These are phyloP conservation scores for Dascyllus trimaculatus DNA, from an alignment of 2,113 vertebrate genomes.

Conservation along the genomic window DNA sequence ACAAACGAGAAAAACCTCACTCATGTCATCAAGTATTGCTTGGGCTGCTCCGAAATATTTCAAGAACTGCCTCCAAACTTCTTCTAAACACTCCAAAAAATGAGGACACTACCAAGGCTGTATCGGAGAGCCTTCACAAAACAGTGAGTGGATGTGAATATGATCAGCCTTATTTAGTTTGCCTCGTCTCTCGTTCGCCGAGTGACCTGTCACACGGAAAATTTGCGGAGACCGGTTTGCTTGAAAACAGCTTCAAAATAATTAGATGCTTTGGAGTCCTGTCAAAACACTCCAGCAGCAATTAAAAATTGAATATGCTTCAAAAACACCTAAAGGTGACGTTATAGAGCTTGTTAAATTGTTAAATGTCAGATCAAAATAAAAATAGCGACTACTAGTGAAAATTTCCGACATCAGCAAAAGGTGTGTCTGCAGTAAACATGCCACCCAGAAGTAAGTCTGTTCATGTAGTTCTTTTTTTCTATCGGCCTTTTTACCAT, in stretches of 20 bases:
- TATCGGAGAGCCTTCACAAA: not conserved
- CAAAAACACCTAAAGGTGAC: constrained; percentile 50
- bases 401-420: not conserved
- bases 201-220: constrained; percentile 29
- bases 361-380: constrained; percentile 58
- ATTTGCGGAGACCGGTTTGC: constrained; percentile 27
- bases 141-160: constrained; percentile 21
- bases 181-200: not conserved
- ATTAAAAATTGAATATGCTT: constrained; percentile 51
- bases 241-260: constrained; percentile 49
- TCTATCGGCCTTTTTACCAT: not conserved
- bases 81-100: constrained; percentile 4
- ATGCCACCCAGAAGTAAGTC: not conserved
- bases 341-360: constrained; percentile 48
- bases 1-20: not conserved
- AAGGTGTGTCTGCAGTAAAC: constrained; percentile 12
- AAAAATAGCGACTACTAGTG: not conserved
- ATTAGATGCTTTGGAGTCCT: constrained; percentile 50
- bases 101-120: not conserved
- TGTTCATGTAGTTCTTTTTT: constrained; percentile 17
- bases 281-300: constrained; percentile 48
- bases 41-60: not conserved
- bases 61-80: constrained; percentile 13
- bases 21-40: not conserved
- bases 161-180: constrained; percentile 41